Conservation (phyloP, 2,888 invertebrate species). For the Xanthia icteritia region DNA sequence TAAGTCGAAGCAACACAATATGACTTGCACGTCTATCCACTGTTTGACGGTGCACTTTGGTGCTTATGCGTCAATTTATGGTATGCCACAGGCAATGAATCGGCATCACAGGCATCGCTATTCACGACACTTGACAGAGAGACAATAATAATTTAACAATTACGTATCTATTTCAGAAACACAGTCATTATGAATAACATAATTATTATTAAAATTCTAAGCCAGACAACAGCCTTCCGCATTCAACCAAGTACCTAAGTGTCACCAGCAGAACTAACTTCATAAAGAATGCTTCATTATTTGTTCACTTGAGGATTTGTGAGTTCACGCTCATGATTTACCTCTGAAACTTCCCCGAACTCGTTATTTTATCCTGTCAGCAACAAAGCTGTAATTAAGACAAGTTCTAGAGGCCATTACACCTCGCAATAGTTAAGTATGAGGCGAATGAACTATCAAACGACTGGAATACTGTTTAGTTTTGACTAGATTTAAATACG, state of each 20-base stretch:
- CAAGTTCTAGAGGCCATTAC: constrained; percentile 46
- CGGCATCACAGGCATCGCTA: neutral
- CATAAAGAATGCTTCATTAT: constrained; percentile 16
- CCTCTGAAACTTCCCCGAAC: constrained; percentile 48
- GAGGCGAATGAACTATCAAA: constrained; percentile 55
- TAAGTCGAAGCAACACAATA: neutral
- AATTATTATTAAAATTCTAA: neutral
- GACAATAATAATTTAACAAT: neutral
- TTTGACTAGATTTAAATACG: constrained; percentile 12
- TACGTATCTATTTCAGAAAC: neutral
- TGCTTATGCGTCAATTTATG: neutral
- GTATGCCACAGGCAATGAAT: neutral
- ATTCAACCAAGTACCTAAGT: neutral
- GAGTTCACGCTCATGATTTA: constrained; percentile 44
- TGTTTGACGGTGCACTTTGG: neutral
- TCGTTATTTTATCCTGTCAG: constrained; percentile 59
- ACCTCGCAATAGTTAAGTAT: constrained; percentile 43
- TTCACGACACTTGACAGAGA: neutral
- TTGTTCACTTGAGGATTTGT: constrained; percentile 29
- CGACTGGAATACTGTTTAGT: constrained; percentile 2
- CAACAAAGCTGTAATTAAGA: constrained; percentile 58
- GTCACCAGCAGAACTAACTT: constrained; percentile 28
- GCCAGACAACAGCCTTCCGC: constrained; percentile 1
- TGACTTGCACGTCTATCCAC: neutral
- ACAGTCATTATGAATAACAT: neutral